phyloP scores from a whole-genome alignment of 1,140 invertebrate species.

The Aplysia californica region DNA sequence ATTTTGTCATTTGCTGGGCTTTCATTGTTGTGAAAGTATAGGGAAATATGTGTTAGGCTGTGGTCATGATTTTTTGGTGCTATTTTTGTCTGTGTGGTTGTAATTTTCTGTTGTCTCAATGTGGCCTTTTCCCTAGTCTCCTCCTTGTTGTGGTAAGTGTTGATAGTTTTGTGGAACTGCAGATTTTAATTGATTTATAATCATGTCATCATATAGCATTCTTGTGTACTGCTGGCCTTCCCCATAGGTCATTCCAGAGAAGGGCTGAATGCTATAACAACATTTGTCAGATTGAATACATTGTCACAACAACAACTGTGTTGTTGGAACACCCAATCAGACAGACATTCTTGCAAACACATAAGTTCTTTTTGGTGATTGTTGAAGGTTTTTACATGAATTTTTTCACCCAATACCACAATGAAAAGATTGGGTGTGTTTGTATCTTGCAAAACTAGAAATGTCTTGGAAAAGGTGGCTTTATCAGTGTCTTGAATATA shows the following conservation, averaged over 20 bases:
- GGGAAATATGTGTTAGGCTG: too few species aligned
- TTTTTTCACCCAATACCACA: not conserved
- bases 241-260: conserved; percentile 17
- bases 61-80: not conserved
- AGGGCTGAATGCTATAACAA: conserved; percentile 21
- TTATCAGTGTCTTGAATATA: too few species aligned
- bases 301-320: not conserved
- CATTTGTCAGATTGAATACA: not conserved
- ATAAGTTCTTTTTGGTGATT: too few species aligned
- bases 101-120: not conserved
- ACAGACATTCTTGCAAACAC: too few species aligned
- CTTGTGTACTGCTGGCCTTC: conserved; percentile 17
- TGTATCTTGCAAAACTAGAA: too few species aligned
- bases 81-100: not conserved
- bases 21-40: too few species aligned
- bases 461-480: too few species aligned
- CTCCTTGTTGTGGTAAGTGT: too few species aligned
- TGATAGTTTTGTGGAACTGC: not conserved
- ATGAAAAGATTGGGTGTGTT: not conserved
- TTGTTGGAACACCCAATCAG: not conserved
- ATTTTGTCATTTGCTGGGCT: too few species aligned
- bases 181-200: not conserved
- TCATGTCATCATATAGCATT: not conserved
- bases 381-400: too few species aligned
- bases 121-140: not conserved